Base-by-base conservation (phyloP, 30 jellyfish, hydroid and myxozoan species). In the Chrysaora quinquecirrha region DNA sequence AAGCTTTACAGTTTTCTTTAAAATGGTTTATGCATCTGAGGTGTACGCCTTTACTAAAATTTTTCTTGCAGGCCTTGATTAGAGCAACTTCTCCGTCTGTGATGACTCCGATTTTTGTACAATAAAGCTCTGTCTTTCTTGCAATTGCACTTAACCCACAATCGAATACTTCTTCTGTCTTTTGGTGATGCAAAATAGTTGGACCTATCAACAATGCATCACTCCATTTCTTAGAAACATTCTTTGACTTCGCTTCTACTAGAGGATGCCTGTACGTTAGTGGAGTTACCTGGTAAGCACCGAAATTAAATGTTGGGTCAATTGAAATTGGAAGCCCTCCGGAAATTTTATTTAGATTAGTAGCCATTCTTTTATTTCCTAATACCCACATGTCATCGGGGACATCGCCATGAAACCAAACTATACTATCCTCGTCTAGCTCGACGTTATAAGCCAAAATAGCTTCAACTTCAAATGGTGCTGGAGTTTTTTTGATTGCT, bases 71-170 rank as follows among this genome's bases (percentile, higher is more conserved):
- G n/a, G n/a, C n/a, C 72, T 21, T 25, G 21, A 60, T 60, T 22
- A n/a, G 72, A 4, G 33, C n/a, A 60, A 4, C 12, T n/a, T n/a
- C n/a, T n/a, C n/a, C n/a, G n/a, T n/a, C n/a, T n/a, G n/a, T n/a
- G n/a, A n/a, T n/a, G n/a, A 60, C n/a, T 20, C 72, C 72, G 9
- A 60, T 60, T 20, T 60, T 60, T 6, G 72, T 10, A 4, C 12
- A 6, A 4, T 25, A 10, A n/a, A 60, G 72, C 21, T 20, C 33
- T 4, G 72, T 60, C 33, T 60, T 60, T 10, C 72, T 10, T 10
- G 72, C 72, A 10, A 60, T 60, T 60, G 28, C 72, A 21, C 72
- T 60, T 25, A 60, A 9, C n/a, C 12, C 72, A 60, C 72, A 25
- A 60, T 60, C 72, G 33, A n/a, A 60, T n/a, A 25, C 33, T 20